Base-by-base conservation (phyloP, 2,113 vertebrate species). In the Sinocyclocheilus grahami region DNA sequence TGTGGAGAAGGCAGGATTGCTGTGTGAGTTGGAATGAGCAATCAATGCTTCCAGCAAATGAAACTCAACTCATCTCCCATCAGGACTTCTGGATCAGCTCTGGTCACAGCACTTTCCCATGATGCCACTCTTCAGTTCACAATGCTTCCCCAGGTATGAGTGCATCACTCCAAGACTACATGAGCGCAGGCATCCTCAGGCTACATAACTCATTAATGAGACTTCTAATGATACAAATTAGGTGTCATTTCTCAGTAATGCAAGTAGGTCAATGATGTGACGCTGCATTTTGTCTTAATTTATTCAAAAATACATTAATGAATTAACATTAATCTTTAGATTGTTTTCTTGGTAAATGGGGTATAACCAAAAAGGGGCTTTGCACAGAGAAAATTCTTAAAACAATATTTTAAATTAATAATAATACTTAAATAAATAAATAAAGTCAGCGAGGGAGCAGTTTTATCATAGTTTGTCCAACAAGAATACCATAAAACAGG, bases 21-120 rank as follows among this genome's bases (percentile, higher is more conserved):
- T 42, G 5, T 27, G 7, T 37, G 18, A 53, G 24, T 30, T 85
- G 74, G 77, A 85, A 85, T 77, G 58, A 60, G 27, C 42, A 78
- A 63, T n/a, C 42, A 51, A 6, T 76, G 39, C 58, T 78, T 20
- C 72, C 63, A 74, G 60, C 24, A 78, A 11, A 14, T 78, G 6
- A 78, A 60, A 78, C 33, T 53, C 51, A 53, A 53, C 51, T 53
- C 51, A 53, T 1, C 65, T 63, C n/a, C n/a, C 82, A 74, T 18
- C 27, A 69, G 65, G 65, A 69, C 16, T 72, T 33, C 13, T 33
- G 27, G 13, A 85, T 48, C 24, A 53, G 42, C 60, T 76, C n/a
- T 33, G 55, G 72, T 24, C 30, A 69, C 39, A 42, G 5, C 39
- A 7, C 42, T 46, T 46, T 46, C 9, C 8, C 42, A 46, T 9